Base-by-base conservation (phyloP, 1,140 invertebrate genomes). In the Aphelenchoides besseyi region DNA sequence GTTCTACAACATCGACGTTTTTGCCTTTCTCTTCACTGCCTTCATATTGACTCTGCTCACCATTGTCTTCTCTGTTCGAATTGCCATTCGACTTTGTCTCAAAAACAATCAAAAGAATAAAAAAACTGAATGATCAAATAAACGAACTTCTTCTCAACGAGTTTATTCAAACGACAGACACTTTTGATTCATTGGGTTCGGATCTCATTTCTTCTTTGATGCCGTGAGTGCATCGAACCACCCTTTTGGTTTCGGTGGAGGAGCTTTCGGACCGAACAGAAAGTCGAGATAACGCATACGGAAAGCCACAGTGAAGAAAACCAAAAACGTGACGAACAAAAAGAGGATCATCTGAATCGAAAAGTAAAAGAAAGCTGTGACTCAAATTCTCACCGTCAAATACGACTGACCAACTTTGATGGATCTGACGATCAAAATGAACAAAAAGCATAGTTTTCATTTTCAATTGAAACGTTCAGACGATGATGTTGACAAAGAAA, bases 1-100 rank as follows among this genome's bases (percentile, higher is more conserved):
- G 36, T 66, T 66, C 30, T 66, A 35, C 12, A 66, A 66, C 32
- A 29, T 66, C 12, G 63, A 66, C 63, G 63, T 66, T 12, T 66
- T 66, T n/a, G n/a, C 63, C 1, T 66, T 66, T 29, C 12, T 37
- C 26, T 41, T 66, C n/a, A n/a, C n/a, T n/a, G n/a, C n/a, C 32
- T 59, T 59, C 41, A 23, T 23, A 48, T 16, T 48, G 12, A 48
- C 41, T 16, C 41, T 48, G 41, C 12, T 12, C n/a, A n/a, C n/a
- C n/a, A n/a, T n/a, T n/a, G n/a, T n/a, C n/a, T n/a, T n/a, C n/a
- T n/a, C n/a, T n/a, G n/a, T n/a, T n/a, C n/a, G n/a, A n/a, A n/a
- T n/a, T n/a, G n/a, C n/a, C n/a, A n/a, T n/a, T n/a, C n/a, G n/a
- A n/a, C n/a, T n/a, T n/a, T n/a, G n/a, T n/a, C n/a, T n/a, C n/a